phyloP scores from a whole-genome alignment of 2,797 vertebrate genomes.

The Enteromius afrohamiltoni region DNA sequence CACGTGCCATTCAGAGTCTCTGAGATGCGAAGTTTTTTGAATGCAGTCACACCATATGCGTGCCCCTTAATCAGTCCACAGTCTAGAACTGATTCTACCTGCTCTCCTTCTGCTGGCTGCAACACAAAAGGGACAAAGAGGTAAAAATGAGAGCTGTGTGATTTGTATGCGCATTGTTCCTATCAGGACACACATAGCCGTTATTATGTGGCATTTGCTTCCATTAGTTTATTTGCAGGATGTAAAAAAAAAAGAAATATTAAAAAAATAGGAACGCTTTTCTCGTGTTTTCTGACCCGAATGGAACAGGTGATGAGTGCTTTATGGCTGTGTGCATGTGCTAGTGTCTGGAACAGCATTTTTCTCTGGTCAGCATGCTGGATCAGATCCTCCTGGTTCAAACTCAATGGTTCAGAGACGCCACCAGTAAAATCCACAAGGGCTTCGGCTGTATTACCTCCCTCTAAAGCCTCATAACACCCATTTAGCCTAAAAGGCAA shows the following conservation, averaged over 20 bases:
- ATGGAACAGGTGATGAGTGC: constrained; percentile 85
- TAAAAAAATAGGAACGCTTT: not conserved
- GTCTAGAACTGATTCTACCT: constrained; percentile 77
- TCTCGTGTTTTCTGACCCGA: constrained; percentile 68
- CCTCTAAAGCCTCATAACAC: constrained; percentile 85
- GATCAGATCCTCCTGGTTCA: constrained; percentile 56
- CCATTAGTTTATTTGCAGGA: not conserved
- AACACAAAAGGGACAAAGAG: constrained; percentile 3
- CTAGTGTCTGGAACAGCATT: constrained; percentile 76
- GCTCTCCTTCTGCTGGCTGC: constrained; percentile 80
- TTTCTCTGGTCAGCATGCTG: constrained; percentile 71
- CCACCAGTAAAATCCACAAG: constrained; percentile 86
- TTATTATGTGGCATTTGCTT: not conserved
- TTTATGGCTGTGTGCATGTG: constrained; percentile 72
- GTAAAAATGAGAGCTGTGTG: not conserved
- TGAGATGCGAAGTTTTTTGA: constrained; percentile 73
- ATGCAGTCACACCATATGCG: constrained; percentile 81
- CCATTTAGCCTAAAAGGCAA: constrained; percentile 77
- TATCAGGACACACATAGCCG: not conserved
- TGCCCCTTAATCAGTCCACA: constrained; percentile 83
- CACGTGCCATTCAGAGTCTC: constrained; percentile 61
- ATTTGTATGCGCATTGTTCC: not conserved
- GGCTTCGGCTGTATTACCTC: constrained; percentile 85
- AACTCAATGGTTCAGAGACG: constrained; percentile 78
- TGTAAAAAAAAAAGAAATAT: not conserved